Percentiles rank a stretch among this genome's conserved stretches.
These are phyloP conservation scores for Regulus satrapa DNA, from an alignment of 2,113 vertebrate species.

Conservation along the genomic window DNA sequence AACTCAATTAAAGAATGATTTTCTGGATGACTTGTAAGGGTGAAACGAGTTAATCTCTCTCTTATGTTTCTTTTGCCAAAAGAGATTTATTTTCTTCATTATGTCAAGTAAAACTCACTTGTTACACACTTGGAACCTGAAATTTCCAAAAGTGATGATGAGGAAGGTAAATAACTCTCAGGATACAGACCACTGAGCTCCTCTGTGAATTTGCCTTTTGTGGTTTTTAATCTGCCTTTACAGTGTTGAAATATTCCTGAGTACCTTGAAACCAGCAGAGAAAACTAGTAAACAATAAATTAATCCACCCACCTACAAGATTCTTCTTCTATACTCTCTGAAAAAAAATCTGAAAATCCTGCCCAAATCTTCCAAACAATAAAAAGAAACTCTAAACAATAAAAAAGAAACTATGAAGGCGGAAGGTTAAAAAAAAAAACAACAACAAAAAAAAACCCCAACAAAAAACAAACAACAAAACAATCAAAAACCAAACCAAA, in stretches of 20 bases:
- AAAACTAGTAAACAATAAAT: neutral
- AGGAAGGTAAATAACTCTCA: neutral
- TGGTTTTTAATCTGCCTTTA: neutral
- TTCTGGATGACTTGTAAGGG: neutral
- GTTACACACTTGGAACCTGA: neutral
- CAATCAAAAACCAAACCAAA: too few relatives aligned
- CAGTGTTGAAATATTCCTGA: neutral
- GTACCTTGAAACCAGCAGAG: neutral
- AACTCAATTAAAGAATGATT: neutral
- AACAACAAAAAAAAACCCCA: too few relatives aligned
- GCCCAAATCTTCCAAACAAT: neutral
- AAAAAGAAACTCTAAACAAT: neutral
- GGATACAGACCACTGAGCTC: neutral
- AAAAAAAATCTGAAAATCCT: neutral
- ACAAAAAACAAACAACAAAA: too few relatives aligned
- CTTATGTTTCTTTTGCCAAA: neutral
- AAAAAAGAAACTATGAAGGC: neutral
- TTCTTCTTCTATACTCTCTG: neutral
- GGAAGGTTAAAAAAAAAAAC: neutral
- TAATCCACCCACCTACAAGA: neutral
- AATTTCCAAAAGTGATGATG: neutral
- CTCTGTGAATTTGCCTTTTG: neutral
- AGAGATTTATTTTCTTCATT: neutral
- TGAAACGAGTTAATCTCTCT: neutral
- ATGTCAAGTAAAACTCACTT: neutral